phyloP scores from a whole-genome alignment of 2,888 invertebrate species.

The Clanis bilineata region DNA sequence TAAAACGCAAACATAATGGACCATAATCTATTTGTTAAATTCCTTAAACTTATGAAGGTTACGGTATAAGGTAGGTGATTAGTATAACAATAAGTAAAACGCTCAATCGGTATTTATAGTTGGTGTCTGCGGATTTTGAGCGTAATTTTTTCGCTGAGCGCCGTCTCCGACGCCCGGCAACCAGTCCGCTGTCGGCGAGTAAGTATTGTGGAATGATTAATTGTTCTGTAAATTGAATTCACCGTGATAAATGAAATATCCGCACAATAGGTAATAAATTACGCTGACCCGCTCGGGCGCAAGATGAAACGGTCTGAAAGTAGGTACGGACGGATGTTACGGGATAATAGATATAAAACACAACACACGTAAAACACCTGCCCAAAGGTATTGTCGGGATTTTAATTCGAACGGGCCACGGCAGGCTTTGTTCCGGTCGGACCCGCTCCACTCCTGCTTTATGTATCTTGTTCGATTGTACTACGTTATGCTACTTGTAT shows the following conservation, averaged over 20 bases:
- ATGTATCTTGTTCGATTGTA: slow-evolving; percentile 11
- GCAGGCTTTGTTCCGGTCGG: slow-evolving; percentile 13
- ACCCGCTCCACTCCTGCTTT: background rate
- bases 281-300: slow-evolving; percentile 76
- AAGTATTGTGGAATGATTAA: slow-evolving; percentile 81
- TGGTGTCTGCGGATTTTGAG: slow-evolving; percentile 30
- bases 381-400: slow-evolving; percentile 54
- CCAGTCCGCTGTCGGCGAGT: slow-evolving; percentile 74
- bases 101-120: background rate
- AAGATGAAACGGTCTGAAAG: slow-evolving; percentile 77
- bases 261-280: slow-evolving; percentile 82
- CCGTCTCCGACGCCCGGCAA: slow-evolving; percentile 52
- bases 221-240: slow-evolving; percentile 82
- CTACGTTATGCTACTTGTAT: slow-evolving; percentile 3
- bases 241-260: slow-evolving; percentile 82
- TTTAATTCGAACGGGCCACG: slow-evolving; percentile 52
- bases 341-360: slow-evolving; percentile 69
- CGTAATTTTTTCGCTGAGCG: slow-evolving; percentile 48
- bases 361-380: slow-evolving; percentile 71
- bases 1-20: too few species aligned
- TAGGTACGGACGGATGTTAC: slow-evolving; percentile 66
- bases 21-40: too few species aligned
- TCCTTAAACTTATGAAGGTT: background rate
- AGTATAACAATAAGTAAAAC: background rate
- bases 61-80: background rate